Evolutionary conservation across 2,113 vertebrate species (phyloP), one percentile per base, ranked within the genome.

Genomic region (Boulengeromyrus knoepffleri): DNA sequence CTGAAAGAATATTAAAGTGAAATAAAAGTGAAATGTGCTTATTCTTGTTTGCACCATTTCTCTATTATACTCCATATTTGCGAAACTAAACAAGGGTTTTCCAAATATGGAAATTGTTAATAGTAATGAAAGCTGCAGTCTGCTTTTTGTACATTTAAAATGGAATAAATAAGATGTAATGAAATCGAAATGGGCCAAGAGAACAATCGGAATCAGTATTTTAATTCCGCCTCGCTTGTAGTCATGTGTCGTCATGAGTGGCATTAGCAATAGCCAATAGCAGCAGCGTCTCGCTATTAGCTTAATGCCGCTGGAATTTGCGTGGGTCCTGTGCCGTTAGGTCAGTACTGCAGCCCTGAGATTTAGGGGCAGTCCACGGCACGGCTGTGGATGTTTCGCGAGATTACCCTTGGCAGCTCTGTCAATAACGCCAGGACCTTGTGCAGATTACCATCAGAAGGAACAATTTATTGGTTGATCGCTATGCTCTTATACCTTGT

Each of bases 401-500:
- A 52, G 62, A 87, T 90, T 90, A 58, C 85, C 21, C 46, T 87
- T 87, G 89, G 58, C 85, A 87, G 85, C 42, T 70, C 27, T 74
- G 85, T 77, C 62, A 88, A 87, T 87, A 90, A 42, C 47, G 2
- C n/a, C 19, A 46, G 62, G 84, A 36, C 58, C n/a, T 49, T 39
- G 31, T 49, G 39, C 13, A 42, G 83, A n/a, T 8, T 58, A n/a
- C 84, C 17, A 86, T 85, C 85, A 39, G 6, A 27, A 62, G 13
- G 13, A 53, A 74, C 19, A 46, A 87, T 87, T 87, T 87, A 90
- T 87, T 50, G 89, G 86, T 88, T 77, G 85, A 87, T 88, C 74
- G 47, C 45, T 42, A 31, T 74, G 31, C 62, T 87, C 13, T 90
- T 90, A n/a, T 47, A 88, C n/a, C 19, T 70, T 53, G 47, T 21